These are phyloP conservation scores for Palythoa grandis DNA, from an alignment of 92 coral and sea anemone species.

Conservation along the genomic window DNA sequence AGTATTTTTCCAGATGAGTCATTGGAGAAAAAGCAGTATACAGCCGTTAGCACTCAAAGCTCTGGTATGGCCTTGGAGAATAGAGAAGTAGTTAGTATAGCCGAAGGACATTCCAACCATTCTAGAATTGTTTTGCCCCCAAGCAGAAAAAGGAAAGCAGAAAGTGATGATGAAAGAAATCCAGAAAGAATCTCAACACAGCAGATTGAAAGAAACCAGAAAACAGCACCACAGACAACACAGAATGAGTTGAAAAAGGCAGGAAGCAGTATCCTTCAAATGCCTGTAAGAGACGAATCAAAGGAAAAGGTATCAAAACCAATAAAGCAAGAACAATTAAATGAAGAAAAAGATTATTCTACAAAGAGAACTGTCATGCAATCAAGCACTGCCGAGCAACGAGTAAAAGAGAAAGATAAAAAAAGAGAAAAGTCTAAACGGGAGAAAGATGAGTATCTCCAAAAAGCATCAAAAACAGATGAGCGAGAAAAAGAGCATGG, in stretches of 20 bases:
- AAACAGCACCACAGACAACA: slow-evolving; percentile 13
- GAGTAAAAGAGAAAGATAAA: slow-evolving; percentile 14
- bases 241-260: slow-evolving; percentile 6
- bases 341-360: slow-evolving; percentile 10
- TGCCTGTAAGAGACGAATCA: not conserved
- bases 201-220: not conserved
- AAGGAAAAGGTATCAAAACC: not conserved
- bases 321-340: not conserved
- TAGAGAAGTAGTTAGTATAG: not conserved
- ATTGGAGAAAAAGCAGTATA: not conserved
- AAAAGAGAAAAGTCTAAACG: not conserved
- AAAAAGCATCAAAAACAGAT: slow-evolving; percentile 8
- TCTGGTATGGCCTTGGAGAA: not conserved
- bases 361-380: slow-evolving; percentile 28
- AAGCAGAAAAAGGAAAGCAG: slow-evolving; percentile 41
- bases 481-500: slow-evolving; percentile 8
- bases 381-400: not conserved
- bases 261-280: not conserved
- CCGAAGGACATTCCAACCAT: not conserved
- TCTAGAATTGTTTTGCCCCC: slow-evolving; percentile 46
- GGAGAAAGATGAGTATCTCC: not conserved
- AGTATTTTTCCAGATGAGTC: slow-evolving; percentile 27
- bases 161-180: not conserved
- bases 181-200: not conserved
- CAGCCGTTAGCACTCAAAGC: not conserved